Base-by-base conservation (phyloP, 1,140 invertebrate genomes). In the Aphis gossypii region DNA sequence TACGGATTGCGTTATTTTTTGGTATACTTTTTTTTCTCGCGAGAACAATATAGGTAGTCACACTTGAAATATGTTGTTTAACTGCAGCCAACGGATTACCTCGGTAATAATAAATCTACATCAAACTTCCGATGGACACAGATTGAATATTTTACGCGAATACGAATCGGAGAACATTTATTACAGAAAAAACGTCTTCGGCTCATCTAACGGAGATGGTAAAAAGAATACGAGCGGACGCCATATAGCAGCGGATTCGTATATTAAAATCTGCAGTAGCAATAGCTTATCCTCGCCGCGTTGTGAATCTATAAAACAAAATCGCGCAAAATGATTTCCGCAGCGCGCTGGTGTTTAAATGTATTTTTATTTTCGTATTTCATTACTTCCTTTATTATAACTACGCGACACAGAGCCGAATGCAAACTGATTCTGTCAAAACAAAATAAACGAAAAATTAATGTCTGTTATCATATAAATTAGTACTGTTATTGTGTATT, bases 241-340 rank as follows among this genome's bases (percentile, higher is more conserved):
- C 48, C 14, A 76, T 18, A 76, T 35, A 76, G 30, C 60, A 4
- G n/a, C 3, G 60, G 30, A n/a, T 68, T 68, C 30, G 60, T 68
- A 68, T 68, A 68, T 68, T 68, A 56, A 89, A 54, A 89, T 35
- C n/a, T 38, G 21, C 30, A 21, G 21, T 21, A 83, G 8, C 48
- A 54, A 56, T 89, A 54, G 48, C n/a, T 54, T 89, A 54, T 56
- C 48, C 51, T 54, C 48, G 30, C 8, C 38, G 51, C 35, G 51
- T 89, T 89, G 23, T 35, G 51, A 89, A 89, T 89, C 48, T 89
- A 41, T 25, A 76, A 76, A 89, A 54, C 25, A 5, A 89, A 89
- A 89, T 38, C 46, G 46, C 21, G 6, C 6, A 20, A 38, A 56
- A 56, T 89, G 0, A 41, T 89, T 56, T 41, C 30, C 60, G 6